Evolutionary conservation across 2,797 vertebrate genomes (phyloP).

Genomic region (Poecilia velifera): DNA sequence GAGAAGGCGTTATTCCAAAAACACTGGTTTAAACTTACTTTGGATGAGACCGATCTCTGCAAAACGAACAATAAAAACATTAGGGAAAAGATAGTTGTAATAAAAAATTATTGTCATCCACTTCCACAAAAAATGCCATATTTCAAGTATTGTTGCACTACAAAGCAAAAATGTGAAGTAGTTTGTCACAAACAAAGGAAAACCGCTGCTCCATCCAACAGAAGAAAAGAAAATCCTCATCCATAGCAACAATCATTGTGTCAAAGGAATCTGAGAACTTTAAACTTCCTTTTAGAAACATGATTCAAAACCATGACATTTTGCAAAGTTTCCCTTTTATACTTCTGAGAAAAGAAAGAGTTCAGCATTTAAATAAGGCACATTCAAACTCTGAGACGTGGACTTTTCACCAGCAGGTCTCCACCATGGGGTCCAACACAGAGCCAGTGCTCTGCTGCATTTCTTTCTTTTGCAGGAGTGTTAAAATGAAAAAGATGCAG

Average conservation of each 20-base stretch:
- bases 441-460: not conserved
- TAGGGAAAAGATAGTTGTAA: not conserved
- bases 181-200: not conserved
- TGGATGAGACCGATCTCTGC: not conserved
- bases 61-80: not conserved
- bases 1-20: not conserved
- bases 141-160: not conserved
- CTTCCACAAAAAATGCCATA: not conserved
- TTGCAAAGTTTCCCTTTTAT: not conserved
- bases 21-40: not conserved
- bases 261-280: not conserved
- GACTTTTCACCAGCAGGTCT: not conserved
- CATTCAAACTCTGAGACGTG: not conserved
- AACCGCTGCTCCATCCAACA: not conserved
- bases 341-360: not conserved
- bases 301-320: not conserved
- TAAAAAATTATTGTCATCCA: not conserved
- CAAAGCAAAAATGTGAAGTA: not conserved
- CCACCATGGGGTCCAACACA: not conserved
- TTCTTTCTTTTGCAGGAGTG: not conserved
- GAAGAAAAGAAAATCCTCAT: not conserved
- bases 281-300: not conserved
- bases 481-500: not conserved
- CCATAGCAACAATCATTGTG: not conserved
- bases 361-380: not conserved